Percentiles rank a stretch among this genome's conserved stretches.
These are phyloP conservation scores for Argyra leucocephala DNA, from an alignment of 2,888 invertebrate species.

Conservation along the genomic window DNA sequence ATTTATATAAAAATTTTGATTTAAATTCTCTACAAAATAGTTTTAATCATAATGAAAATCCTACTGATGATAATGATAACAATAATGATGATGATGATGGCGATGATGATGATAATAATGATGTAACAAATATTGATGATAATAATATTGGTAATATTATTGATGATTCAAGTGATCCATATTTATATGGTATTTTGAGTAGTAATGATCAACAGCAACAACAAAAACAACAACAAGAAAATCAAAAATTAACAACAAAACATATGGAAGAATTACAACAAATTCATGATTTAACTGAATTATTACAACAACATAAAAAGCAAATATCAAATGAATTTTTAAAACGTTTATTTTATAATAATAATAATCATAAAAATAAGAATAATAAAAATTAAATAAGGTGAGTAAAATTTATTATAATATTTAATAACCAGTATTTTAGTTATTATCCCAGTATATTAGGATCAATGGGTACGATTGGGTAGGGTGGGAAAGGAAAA, in stretches of 20 bases:
- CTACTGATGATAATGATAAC: background rate
- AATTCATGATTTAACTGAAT: background rate
- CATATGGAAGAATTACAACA: background rate
- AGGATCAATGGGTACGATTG: too few species aligned
- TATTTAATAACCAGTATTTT: background rate
- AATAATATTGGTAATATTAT: background rate
- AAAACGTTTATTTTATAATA: constrained; percentile 1
- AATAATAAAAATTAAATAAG: background rate
- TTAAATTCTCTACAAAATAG: too few species aligned
- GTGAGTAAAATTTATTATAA: background rate
- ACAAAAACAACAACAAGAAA: background rate
- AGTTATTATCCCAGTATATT: too few species aligned
- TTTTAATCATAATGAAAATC: too few species aligned
- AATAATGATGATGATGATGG: background rate
- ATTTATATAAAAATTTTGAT: background rate
- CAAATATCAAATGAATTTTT: background rate
- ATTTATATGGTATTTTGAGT: too few species aligned
- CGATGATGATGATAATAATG: background rate
- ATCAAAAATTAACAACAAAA: background rate
- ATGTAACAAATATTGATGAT: background rate
- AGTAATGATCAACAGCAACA: background rate
- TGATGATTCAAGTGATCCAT: background rate
- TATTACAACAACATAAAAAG: background rate
- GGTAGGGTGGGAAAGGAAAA: too few species aligned
- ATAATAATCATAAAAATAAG: background rate